Conservation (phyloP, 1,140 invertebrate genomes). For the Trichonephila clavata region DNA sequence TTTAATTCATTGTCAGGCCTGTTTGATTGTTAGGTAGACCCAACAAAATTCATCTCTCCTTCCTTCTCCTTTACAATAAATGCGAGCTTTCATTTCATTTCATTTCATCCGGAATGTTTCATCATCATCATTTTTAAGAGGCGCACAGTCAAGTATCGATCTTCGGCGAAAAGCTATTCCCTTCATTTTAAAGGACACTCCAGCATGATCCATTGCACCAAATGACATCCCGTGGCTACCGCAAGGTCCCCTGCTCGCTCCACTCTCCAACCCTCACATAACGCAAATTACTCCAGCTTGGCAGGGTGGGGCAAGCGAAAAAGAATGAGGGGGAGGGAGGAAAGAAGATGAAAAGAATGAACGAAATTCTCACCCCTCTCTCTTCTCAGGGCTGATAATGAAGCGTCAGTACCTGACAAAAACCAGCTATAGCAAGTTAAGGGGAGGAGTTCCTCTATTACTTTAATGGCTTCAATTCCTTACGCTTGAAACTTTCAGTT, state of each 20-base stretch:
- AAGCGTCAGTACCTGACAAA: slow-evolving; percentile 65
- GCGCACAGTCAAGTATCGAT: slow-evolving; percentile 17
- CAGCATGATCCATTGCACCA: slow-evolving; percentile 15
- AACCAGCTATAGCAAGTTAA: slow-evolving; percentile 42
- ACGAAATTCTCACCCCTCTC: background rate
- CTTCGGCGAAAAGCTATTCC: background rate
- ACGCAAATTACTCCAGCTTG: slow-evolving; percentile 41
- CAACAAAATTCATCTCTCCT: background rate
- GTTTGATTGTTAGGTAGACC: background rate
- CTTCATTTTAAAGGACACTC: slow-evolving; percentile 52
- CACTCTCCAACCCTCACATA: background rate
- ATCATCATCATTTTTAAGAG: slow-evolving; percentile 46
- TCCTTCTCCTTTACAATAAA: background rate
- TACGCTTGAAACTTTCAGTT: slow-evolving; percentile 42
- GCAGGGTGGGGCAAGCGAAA: background rate
- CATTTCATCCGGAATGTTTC: slow-evolving; percentile 7
- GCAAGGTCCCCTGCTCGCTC: background rate
- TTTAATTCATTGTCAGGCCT: background rate
- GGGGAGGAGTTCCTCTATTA: slow-evolving; percentile 54
- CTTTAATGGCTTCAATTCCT: slow-evolving; percentile 64
- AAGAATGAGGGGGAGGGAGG: slow-evolving; percentile 15
- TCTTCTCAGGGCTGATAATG: slow-evolving; percentile 9
- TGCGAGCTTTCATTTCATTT: background rate
- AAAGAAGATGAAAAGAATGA: background rate
- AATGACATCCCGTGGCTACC: slow-evolving; percentile 31